phyloP scores from a whole-genome alignment of 2,888 invertebrate genomes.

The Nysson spinosus region DNA sequence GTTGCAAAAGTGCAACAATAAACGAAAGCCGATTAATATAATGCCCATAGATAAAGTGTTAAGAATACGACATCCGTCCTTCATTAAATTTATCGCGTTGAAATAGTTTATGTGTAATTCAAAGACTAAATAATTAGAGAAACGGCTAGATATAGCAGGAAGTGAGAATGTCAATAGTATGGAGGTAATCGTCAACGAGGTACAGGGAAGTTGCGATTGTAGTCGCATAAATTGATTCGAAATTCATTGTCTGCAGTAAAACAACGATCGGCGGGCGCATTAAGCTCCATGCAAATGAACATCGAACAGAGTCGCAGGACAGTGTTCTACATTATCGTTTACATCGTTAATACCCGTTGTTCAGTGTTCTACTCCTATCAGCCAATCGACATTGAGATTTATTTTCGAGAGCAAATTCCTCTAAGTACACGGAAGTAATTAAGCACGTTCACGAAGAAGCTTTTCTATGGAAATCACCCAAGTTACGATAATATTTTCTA shows the following conservation, averaged over 20 bases:
- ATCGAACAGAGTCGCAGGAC: slow-evolving; percentile 42
- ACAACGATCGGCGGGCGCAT: slow-evolving; percentile 52
- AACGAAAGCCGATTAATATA: no score
- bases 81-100: no score
- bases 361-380: slow-evolving; percentile 25
- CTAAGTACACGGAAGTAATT: no score
- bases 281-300: slow-evolving; percentile 54
- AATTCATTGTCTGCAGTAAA: slow-evolving; percentile 55
- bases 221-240: slow-evolving; percentile 51
- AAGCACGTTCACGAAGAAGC: no score
- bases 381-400: slow-evolving; percentile 30
- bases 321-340: slow-evolving; percentile 56
- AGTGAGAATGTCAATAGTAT: slow-evolving; percentile 22
- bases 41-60: no score
- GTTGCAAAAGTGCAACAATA: no score
- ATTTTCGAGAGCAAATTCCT: slow-evolving; percentile 41
- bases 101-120: no score
- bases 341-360: slow-evolving; percentile 48
- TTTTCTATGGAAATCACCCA: no score
- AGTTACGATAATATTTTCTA: no score
- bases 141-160: no score
- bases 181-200: slow-evolving; percentile 23
- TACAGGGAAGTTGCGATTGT: slow-evolving; percentile 44
- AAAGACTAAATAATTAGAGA: no score
- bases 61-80: no score